phyloP scores from a whole-genome alignment of 2,113 vertebrate species.

The Epinephelus moara region DNA sequence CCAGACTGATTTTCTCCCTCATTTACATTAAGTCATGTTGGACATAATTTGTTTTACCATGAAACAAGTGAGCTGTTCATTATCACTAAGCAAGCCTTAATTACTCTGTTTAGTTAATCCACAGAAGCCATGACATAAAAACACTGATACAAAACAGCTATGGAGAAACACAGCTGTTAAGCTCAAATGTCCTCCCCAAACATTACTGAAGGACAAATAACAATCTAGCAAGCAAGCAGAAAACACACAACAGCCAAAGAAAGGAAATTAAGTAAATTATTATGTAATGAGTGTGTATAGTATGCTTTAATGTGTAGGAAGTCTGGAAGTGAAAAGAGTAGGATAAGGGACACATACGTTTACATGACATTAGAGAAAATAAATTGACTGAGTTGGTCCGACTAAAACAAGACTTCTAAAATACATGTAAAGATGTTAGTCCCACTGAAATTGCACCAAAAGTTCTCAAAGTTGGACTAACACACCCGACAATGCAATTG shows the following conservation, averaged over 20 bases:
- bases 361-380: too few relatives aligned
- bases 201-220: not conserved
- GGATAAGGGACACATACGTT: not conserved
- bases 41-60: not conserved
- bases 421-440: too few relatives aligned
- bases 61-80: constrained; percentile 4
- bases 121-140: constrained; percentile 10
- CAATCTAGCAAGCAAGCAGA: not conserved
- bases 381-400: too few relatives aligned
- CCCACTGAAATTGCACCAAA: too few relatives aligned
- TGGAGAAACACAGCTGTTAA: not conserved
- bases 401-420: too few relatives aligned
- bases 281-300: not conserved
- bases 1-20: constrained; percentile 26
- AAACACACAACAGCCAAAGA: not conserved
- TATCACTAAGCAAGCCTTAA: not conserved
- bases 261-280: not conserved
- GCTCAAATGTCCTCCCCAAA: not conserved
- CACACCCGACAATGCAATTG: too few relatives aligned
- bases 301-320: not conserved
- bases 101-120: constrained; percentile 4
- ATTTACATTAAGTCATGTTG: constrained; percentile 6
- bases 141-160: constrained; percentile 3
- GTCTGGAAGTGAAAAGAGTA: not conserved
- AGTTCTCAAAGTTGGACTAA: too few relatives aligned